Conservation (phyloP, 2,113 vertebrate genomes). For the Sander vitreus region DNA sequence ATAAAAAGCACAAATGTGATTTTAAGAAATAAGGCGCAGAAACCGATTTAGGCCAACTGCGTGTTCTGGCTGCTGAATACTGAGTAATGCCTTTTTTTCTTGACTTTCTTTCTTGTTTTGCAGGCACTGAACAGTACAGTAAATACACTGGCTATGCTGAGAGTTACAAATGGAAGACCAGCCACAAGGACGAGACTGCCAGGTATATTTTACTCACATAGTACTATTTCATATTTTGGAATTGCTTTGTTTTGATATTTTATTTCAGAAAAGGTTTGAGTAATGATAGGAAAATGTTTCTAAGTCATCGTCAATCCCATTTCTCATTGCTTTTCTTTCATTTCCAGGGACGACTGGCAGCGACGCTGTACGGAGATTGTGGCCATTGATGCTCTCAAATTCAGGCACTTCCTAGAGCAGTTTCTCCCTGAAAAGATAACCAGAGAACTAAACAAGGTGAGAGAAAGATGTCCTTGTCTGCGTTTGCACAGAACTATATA, state of each 20-base stretch:
- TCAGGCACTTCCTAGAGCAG: constrained; percentile 92
- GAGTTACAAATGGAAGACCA: constrained; percentile 87
- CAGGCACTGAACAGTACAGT: constrained; percentile 96
- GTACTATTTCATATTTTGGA: no score
- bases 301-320: not conserved
- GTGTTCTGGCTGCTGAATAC: constrained; percentile 53
- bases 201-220: constrained; percentile 56
- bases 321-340: not conserved
- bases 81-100: constrained; percentile 23
- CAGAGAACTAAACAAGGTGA: constrained; percentile 97
- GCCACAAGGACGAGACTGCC: constrained; percentile 71
- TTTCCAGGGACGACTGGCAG: constrained; percentile 92
- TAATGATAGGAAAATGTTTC: not conserved
- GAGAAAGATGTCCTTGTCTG: constrained; percentile 42
- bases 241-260: not conserved
- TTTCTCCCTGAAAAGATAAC: constrained; percentile 93
- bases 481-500: not conserved
- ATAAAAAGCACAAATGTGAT: constrained; percentile 69
- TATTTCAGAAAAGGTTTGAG: not conserved
- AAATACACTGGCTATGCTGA: constrained; percentile 96
- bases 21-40: constrained; percentile 65
- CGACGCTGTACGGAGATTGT: constrained; percentile 95
- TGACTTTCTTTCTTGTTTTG: constrained; percentile 26
- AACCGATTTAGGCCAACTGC: constrained; percentile 50
- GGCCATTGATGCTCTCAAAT: constrained; percentile 94